Conservation (phyloP, 1,140 invertebrate species). For the Stratiolaelaps scimitus region DNA sequence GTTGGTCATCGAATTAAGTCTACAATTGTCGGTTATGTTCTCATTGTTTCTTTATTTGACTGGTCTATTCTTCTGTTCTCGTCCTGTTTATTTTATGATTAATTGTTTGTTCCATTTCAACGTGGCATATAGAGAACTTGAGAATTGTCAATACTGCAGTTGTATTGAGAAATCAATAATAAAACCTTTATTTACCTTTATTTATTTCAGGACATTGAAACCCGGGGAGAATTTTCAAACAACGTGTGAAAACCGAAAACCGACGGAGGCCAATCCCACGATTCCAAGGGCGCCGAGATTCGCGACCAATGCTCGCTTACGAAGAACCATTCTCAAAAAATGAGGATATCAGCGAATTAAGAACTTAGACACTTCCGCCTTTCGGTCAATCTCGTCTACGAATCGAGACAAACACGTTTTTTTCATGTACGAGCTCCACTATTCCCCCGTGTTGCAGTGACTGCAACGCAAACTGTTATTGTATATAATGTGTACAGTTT, state of each 20-base stretch:
- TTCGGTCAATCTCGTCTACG: too few species aligned
- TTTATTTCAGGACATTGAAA: slow-evolving; percentile 11
- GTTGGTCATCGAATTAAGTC: too few species aligned
- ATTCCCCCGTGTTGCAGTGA: background rate
- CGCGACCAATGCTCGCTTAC: background rate
- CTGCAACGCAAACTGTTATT: background rate
- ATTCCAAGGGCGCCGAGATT: slow-evolving; percentile 17
- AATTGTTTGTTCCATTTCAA: too few species aligned
- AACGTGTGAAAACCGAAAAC: background rate
- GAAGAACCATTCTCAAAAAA: background rate
- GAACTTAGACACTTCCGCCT: too few species aligned
- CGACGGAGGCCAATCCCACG: background rate
- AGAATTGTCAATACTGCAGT: background rate
- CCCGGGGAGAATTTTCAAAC: background rate
- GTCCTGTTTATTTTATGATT: too few species aligned
- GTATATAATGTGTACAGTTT: background rate
- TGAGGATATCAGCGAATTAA: too few species aligned
- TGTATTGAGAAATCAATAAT: too few species aligned
- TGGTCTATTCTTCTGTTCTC: too few species aligned
- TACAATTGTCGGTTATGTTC: too few species aligned
- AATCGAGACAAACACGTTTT: too few species aligned
- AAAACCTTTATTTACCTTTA: background rate
- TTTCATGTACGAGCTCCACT: too few species aligned
- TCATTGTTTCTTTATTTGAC: too few species aligned
- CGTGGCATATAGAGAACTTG: background rate